These are phyloP conservation scores for Druon quercuslanigerum DNA, from an alignment of 1,140 invertebrate species.

Conservation along the genomic window DNA sequence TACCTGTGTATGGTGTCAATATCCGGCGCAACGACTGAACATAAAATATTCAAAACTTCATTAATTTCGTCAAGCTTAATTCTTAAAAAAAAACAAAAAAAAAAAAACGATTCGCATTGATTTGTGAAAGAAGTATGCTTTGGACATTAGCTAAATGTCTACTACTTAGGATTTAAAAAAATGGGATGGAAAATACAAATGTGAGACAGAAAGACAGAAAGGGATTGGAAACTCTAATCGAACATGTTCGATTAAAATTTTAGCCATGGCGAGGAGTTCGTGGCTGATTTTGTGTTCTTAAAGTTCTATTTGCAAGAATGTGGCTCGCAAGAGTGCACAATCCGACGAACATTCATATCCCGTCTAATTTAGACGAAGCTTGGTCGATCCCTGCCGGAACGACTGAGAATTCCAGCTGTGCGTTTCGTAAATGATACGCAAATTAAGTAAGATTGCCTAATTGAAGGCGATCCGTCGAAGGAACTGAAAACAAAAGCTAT, in stretches of 20 bases:
- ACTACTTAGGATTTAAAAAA: background rate
- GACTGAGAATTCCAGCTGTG: background rate
- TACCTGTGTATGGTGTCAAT: background rate
- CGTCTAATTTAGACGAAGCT: conserved; percentile 7
- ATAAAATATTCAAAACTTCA: conserved; percentile 5
- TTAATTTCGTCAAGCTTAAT: background rate
- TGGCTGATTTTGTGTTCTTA: background rate
- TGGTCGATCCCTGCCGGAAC: background rate
- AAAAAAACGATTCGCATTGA: too few species aligned
- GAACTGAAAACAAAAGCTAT: background rate
- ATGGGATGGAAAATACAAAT: background rate
- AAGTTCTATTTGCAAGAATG: conserved; percentile 9
- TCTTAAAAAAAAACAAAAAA: too few species aligned
- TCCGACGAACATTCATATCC: background rate
- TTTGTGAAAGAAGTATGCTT: too few species aligned
- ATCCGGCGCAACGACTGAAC: background rate
- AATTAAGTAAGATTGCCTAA: background rate
- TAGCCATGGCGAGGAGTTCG: background rate
- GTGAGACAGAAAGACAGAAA: conserved; percentile 34
- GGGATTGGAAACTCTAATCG: conserved; percentile 38
- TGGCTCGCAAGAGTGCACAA: conserved; percentile 14
- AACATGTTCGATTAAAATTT: conserved; percentile 34
- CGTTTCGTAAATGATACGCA: background rate
- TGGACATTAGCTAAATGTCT: background rate
- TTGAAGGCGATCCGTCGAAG: background rate